These are phyloP conservation scores for Mirounga angustirostris DNA, from an alignment of 2,113 vertebrate species.

Conservation along the genomic window DNA sequence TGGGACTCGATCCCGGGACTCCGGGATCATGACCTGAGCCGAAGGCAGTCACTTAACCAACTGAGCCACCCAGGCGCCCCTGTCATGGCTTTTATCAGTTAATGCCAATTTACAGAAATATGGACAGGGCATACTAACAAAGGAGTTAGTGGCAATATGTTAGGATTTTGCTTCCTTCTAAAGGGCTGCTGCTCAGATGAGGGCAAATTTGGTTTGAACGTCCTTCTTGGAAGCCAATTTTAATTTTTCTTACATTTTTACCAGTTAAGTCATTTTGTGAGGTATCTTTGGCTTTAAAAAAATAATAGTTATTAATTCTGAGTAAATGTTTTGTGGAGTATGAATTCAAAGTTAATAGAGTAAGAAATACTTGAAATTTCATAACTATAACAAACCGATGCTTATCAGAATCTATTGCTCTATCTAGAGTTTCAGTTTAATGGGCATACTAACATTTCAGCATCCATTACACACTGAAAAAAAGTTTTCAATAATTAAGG, in stretches of 20 bases:
- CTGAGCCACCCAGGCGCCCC: no score
- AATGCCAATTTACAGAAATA: background rate
- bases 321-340: constrained; percentile 72
- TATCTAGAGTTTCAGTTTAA: constrained; percentile 82
- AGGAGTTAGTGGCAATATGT: background rate
- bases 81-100: background rate
- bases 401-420: constrained; percentile 83
- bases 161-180: background rate
- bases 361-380: constrained; percentile 76
- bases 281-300: constrained; percentile 58
- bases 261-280: constrained; percentile 70
- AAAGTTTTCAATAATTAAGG: constrained; percentile 88
- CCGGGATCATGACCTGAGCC: no score
- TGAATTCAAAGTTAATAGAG: constrained; percentile 74
- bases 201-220: background rate
- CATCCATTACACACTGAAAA: constrained; percentile 82
- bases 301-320: constrained; percentile 70
- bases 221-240: constrained; percentile 46
- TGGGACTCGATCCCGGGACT: no score
- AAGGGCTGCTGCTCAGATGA: background rate
- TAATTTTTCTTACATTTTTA: constrained; percentile 60
- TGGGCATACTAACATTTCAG: constrained; percentile 84
- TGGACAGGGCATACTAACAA: rapidly evolving
- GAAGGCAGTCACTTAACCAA: no score
- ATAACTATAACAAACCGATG: constrained; percentile 65